phyloP scores from a whole-genome alignment of 2,113 vertebrate species.

The Heloderma charlesbogerti region DNA sequence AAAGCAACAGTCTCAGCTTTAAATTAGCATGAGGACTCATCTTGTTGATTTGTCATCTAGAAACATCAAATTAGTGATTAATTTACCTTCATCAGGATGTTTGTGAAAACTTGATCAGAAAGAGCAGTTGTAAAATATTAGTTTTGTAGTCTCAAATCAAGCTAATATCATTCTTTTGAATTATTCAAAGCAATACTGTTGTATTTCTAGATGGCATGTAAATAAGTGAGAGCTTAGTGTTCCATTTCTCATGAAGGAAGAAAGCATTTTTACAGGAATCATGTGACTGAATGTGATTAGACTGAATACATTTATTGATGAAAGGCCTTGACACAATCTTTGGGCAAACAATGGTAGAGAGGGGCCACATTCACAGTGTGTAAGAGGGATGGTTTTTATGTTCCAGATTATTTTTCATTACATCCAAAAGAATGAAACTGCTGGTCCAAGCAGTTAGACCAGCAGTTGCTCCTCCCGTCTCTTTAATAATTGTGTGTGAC shows the following conservation, averaged over 20 bases:
- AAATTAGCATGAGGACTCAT: slow-evolving; percentile 34
- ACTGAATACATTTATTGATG: slow-evolving; percentile 47
- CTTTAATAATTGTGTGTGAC: neutral
- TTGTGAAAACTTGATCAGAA: slow-evolving; percentile 59
- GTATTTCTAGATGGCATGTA: slow-evolving; percentile 45
- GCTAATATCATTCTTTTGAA: slow-evolving; percentile 37
- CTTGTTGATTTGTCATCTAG: slow-evolving; percentile 46
- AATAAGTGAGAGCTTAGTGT: slow-evolving; percentile 54
- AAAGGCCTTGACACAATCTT: neutral
- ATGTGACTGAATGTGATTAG: slow-evolving; percentile 29
- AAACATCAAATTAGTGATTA: slow-evolving; percentile 52
- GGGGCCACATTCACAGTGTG: slow-evolving; percentile 7
- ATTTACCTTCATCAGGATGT: slow-evolving; percentile 60
- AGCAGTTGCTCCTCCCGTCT: no score
- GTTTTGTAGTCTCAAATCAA: slow-evolving; percentile 52
- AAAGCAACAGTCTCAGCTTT: neutral
- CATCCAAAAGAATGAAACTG: neutral
- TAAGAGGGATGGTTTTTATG: neutral
- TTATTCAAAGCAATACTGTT: slow-evolving; percentile 46
- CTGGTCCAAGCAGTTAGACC: no score
- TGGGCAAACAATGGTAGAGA: neutral
- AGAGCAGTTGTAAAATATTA: slow-evolving; percentile 53
- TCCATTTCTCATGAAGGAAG: slow-evolving; percentile 42
- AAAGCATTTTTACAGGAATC: slow-evolving; percentile 57
- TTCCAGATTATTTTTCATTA: neutral